Conservation (phyloP, 2,113 vertebrate species). For the Anguilla japonica region DNA sequence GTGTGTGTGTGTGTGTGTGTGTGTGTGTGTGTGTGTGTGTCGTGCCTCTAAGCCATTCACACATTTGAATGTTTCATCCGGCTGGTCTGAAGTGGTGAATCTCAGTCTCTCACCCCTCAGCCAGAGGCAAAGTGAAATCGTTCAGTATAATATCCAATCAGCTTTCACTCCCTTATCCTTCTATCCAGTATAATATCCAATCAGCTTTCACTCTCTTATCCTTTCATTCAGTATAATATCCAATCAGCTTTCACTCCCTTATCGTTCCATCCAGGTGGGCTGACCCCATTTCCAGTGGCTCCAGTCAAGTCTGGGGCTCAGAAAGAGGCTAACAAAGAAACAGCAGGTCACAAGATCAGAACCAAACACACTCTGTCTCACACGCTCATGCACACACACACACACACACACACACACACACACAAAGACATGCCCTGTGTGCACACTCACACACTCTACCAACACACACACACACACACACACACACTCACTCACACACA, state of each 20-base stretch:
- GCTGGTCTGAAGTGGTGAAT: constrained; percentile 27
- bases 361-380: too few species aligned
- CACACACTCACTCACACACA: too few species aligned
- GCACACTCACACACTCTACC: too few species aligned
- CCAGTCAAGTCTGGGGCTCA: constrained; percentile 57
- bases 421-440: too few species aligned
- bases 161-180: too few species aligned
- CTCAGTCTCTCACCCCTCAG: constrained; percentile 57
- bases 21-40: too few species aligned
- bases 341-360: neutral
- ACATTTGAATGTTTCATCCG: neutral
- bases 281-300: constrained; percentile 66
- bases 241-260: constrained; percentile 68
- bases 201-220: constrained; percentile 67
- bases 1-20: neutral
- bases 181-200: constrained; percentile 56
- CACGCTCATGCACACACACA: too few species aligned
- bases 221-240: constrained; percentile 68
- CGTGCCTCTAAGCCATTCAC: neutral
- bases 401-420: too few species aligned
- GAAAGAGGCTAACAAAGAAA: constrained; percentile 38
- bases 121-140: constrained; percentile 63
- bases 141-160: constrained; percentile 36
- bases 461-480: too few species aligned
- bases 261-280: constrained; percentile 68